These are phyloP conservation scores for Tarsius wallacei DNA, from an alignment of 2,797 vertebrate genomes.

Conservation along the genomic window DNA sequence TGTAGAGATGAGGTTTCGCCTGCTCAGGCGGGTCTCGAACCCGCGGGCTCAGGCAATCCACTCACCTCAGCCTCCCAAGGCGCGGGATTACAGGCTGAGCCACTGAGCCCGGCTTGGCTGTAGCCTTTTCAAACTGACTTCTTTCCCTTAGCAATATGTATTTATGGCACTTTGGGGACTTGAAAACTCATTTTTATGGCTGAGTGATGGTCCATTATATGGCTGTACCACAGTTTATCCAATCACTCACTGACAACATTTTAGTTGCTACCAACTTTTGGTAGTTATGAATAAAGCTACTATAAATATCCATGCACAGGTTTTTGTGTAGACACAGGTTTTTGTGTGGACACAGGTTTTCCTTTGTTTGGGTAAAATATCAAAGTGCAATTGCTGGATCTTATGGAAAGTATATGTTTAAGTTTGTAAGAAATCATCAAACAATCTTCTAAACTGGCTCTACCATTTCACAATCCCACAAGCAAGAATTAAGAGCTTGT, in stretches of 20 bases:
- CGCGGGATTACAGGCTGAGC: too few species aligned
- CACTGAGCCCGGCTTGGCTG: too few species aligned
- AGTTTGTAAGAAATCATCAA: background rate
- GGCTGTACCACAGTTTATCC: background rate
- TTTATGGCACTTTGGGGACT: background rate
- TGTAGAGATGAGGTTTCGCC: too few species aligned
- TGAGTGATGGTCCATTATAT: background rate
- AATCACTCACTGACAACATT: background rate
- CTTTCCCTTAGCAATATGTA: background rate
- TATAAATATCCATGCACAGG: background rate
- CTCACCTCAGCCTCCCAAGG: too few species aligned
- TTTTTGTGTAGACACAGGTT: background rate
- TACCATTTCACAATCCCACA: background rate
- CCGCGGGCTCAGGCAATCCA: too few species aligned
- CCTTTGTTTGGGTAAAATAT: background rate
- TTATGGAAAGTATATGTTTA: background rate
- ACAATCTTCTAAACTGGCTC: background rate
- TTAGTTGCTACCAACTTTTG: background rate
- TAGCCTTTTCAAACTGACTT: background rate
- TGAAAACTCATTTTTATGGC: background rate
- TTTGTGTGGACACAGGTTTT: background rate
- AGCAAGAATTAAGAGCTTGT: too few species aligned
- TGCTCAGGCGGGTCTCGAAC: too few species aligned
- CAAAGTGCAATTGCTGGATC: background rate
- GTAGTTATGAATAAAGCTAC: background rate